Percentiles rank a stretch among this genome's conserved stretches.
Conservation (phyloP, 2,113 vertebrate genomes). For the Pteruthius melanotis region DNA sequence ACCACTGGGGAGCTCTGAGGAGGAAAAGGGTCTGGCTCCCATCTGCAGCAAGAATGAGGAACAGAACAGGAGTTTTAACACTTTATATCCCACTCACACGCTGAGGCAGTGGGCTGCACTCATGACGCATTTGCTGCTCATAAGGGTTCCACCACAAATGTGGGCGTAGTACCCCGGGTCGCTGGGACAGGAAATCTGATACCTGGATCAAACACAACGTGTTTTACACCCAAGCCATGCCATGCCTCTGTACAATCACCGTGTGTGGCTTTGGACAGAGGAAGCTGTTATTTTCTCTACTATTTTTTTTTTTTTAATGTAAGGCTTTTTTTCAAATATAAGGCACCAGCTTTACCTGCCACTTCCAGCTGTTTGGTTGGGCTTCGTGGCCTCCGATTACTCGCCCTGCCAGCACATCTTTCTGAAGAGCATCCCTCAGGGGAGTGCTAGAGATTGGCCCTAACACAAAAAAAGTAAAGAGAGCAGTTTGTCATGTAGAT, state of each 20-base stretch:
- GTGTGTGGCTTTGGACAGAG: background rate
- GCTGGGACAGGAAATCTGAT: slow-evolving; percentile 1
- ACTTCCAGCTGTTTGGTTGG: slow-evolving; percentile 63
- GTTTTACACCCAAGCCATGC: background rate
- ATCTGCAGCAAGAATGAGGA: background rate
- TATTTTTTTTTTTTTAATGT: background rate
- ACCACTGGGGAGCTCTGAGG: background rate
- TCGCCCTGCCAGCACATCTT: background rate
- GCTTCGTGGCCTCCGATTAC: slow-evolving; percentile 62
- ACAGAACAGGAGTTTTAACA: background rate
- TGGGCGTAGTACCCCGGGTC: background rate
- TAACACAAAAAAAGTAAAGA: background rate
- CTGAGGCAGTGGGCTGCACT: slow-evolving; percentile 74
- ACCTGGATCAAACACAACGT: background rate
- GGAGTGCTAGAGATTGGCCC: background rate
- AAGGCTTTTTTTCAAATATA: background rate
- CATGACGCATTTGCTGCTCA: slow-evolving; percentile 32
- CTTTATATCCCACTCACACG: slow-evolving; percentile 3
- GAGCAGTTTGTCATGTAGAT: background rate
- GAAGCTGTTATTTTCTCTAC: background rate
- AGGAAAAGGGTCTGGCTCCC: background rate
- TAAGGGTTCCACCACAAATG: slow-evolving; percentile 58
- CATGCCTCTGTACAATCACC: background rate
- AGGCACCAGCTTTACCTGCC: slow-evolving; percentile 62
- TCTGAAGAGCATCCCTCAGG: background rate